Base-by-base conservation (phyloP, 2,113 vertebrate genomes). In the Coturnix japonica region DNA sequence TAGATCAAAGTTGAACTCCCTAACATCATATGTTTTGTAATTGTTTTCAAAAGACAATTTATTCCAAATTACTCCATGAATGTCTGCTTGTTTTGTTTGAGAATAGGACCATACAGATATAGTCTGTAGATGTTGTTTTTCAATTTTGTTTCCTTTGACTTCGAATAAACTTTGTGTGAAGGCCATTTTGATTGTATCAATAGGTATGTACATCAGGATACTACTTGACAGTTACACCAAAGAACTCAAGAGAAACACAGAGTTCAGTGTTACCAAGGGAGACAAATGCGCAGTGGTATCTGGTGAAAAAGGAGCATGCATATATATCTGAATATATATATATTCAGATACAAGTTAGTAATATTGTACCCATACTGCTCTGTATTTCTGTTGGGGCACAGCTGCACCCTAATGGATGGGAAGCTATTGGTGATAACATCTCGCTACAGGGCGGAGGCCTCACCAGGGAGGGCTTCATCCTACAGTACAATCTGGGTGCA, bases 101-200 rank as follows among this genome's bases (percentile, higher is more conserved):
- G 46, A 65, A 15, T 53, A 78, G 39, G 16, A 23, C 67, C 16
- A 72, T 64, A 47, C 35, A 81, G 63, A 74, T 35, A 6, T 43
- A 80, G 31, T 53, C 25, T 16, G 16, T 37, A 66, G 18, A 18
- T 70, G 18, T 73, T 90, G n/a, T 60, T 86, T 96, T 74, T 67
- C 22, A n/a, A 39, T 30, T 79, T 5, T 49, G 35, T 79, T 63
- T 18, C 54, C 8, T 60, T 7, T 57, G 17, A 33, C 37, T 87
- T 76, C 92, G 71, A 91, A 85, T 33, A 92, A 53, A 20, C 25
- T 77, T 85, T 94, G 76, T 83, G 66, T 76, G 30, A 90, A 64
- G 18, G 71, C 25, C 6, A 25, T 60, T 95, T 75, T 53, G 25
- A 31, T 71, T 60, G 23, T 71, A 44, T 53, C 39, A 53, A 8